These are phyloP conservation scores for Gopherus evgoodei DNA, from an alignment of 2,113 vertebrate species.

Conservation along the genomic window DNA sequence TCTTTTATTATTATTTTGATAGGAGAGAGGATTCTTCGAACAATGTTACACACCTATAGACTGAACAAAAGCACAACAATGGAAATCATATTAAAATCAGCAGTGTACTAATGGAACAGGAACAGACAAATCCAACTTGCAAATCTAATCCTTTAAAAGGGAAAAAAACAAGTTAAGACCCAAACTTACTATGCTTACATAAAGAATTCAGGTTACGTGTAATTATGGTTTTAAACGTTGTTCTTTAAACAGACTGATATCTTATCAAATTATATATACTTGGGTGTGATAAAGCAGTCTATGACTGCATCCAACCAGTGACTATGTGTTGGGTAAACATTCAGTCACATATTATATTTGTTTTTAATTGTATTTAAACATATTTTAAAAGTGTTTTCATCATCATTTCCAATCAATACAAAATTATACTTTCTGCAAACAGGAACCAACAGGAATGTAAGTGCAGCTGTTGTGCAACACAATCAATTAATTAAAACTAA, in stretches of 20 bases:
- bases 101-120: background rate
- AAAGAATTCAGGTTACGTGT: constrained; percentile 2
- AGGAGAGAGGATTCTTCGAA: background rate
- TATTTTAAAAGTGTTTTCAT: constrained; percentile 32
- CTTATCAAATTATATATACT: background rate
- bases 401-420: constrained; percentile 24
- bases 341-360: background rate
- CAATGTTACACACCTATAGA: background rate
- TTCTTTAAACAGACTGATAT: constrained; percentile 12
- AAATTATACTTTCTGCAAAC: constrained; percentile 49
- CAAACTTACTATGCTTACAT: rapidly evolving
- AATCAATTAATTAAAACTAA: constrained; percentile 35
- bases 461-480: constrained; percentile 25
- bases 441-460: constrained; percentile 41
- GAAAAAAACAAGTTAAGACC: constrained; percentile 1
- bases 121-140: background rate
- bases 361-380: constrained; percentile 51
- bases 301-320: background rate
- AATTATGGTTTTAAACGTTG: constrained; percentile 30
- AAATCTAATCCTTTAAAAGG: background rate
- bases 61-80: background rate
- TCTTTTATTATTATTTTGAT: rapidly evolving
- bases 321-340: background rate
- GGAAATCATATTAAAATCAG: background rate
- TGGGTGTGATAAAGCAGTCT: background rate